Percentiles rank a stretch among this genome's conserved stretches.
These are phyloP conservation scores for Ctenomys sociabilis DNA, from an alignment of 2,113 vertebrate genomes.

Conservation along the genomic window DNA sequence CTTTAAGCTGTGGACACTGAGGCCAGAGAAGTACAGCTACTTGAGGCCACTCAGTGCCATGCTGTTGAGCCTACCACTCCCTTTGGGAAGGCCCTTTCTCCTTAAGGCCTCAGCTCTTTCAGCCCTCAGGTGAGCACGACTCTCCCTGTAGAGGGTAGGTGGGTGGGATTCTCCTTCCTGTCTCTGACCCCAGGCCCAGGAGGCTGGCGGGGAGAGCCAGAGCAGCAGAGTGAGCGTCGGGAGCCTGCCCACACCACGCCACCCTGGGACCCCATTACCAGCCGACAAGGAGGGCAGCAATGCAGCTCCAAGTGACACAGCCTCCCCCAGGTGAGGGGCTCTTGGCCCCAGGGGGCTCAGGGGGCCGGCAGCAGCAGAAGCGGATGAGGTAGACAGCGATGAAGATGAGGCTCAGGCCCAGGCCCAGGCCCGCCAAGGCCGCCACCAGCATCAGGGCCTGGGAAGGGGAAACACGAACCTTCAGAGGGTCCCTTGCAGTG, in stretches of 20 bases:
- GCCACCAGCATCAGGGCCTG: constrained; percentile 93
- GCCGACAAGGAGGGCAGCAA: constrained; percentile 92
- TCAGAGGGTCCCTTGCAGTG: background rate
- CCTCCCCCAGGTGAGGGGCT: constrained; percentile 87
- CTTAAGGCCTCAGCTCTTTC: background rate
- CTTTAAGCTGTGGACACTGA: background rate
- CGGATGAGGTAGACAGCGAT: constrained; percentile 93
- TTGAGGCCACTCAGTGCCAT: background rate
- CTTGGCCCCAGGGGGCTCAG: constrained; percentile 86
- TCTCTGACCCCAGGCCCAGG: background rate
- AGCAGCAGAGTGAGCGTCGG: background rate
- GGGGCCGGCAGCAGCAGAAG: constrained; percentile 91
- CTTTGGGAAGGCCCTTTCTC: too few relatives aligned
- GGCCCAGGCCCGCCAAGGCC: constrained; percentile 91
- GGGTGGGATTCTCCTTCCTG: background rate
- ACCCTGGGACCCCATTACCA: constrained; percentile 88
- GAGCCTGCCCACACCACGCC: background rate
- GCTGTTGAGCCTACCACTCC: background rate
- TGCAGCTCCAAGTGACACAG: constrained; percentile 94
- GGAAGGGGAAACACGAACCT: background rate
- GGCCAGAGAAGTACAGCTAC: background rate
- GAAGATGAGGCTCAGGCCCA: constrained; percentile 92
- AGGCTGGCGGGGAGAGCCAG: background rate
- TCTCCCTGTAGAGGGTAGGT: background rate
- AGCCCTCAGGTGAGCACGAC: background rate